Percentiles rank a stretch among this genome's conserved stretches.
Conservation (phyloP, 2,113 vertebrate genomes). For the Pteropus alecto region DNA sequence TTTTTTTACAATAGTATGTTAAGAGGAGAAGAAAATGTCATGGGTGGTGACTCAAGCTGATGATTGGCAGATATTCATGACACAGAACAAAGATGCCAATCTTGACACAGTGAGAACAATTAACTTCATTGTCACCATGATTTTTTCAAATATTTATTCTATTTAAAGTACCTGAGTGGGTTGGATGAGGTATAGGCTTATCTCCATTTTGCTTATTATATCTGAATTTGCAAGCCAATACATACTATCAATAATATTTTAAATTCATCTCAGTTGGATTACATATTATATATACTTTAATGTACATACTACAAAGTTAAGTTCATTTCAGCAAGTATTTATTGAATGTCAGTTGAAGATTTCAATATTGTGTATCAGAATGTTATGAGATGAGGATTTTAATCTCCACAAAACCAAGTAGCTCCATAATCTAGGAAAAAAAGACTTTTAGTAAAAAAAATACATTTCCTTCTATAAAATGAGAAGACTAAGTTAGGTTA, state of each 20-base stretch:
- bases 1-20: constrained; percentile 37
- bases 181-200: constrained; percentile 41
- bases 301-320: background rate
- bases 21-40: constrained; percentile 74
- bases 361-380: background rate
- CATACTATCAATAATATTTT: background rate
- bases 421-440: background rate
- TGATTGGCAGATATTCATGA: constrained; percentile 76
- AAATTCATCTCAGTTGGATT: background rate
- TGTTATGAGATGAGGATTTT: background rate
- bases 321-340: background rate
- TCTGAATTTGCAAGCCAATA: constrained; percentile 8
- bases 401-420: background rate
- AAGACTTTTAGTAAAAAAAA: background rate
- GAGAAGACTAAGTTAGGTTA: background rate
- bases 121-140: constrained; percentile 40
- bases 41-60: constrained; percentile 76
- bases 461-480: background rate
- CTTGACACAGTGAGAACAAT: constrained; percentile 74
- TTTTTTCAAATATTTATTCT: constrained; percentile 72
- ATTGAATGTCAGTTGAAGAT: background rate
- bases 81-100: constrained; percentile 72
- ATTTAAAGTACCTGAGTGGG: constrained; percentile 68
- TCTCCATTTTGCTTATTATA: constrained; percentile 33
- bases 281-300: background rate